These are phyloP conservation scores for Odontesthes bonariensis DNA, from an alignment of 2,113 vertebrate genomes.

Conservation along the genomic window DNA sequence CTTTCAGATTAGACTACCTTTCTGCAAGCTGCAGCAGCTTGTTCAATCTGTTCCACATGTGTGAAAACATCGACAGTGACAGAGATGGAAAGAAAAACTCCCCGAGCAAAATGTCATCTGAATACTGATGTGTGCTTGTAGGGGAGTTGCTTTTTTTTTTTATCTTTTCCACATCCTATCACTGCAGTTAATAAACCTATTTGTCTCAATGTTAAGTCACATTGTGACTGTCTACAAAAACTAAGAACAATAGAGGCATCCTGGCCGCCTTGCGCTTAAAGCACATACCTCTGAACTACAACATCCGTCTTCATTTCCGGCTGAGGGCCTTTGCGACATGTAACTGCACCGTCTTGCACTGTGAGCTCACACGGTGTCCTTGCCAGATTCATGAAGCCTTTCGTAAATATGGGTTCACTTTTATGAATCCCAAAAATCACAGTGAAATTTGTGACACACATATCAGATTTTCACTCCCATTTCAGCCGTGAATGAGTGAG, in stretches of 20 bases:
- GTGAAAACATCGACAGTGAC: constrained; percentile 23
- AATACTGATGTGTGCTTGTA: not conserved
- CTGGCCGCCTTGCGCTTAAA: not conserved
- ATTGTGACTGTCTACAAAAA: not conserved
- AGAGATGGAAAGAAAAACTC: not conserved
- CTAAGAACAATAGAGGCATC: constrained; percentile 2
- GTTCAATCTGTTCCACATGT: constrained; percentile 28
- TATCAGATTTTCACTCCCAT: no score
- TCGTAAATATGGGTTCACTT: no score
- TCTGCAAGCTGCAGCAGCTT: not conserved
- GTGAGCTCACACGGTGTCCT: not conserved
- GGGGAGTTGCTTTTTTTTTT: not conserved
- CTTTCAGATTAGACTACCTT: not conserved
- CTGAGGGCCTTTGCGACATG: not conserved
- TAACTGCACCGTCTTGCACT: not conserved
- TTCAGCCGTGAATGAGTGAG: no score
- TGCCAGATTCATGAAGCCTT: no score
- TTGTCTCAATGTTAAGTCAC: not conserved
- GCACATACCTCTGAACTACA: not conserved
- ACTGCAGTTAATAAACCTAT: not conserved
- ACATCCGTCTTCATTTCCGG: not conserved
- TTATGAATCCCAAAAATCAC: no score
- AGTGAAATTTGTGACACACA: no score
- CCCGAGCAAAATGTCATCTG: not conserved
- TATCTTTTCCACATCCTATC: not conserved